A percentile compares a stretch with the other conserved stretches of the same genome.
These are phyloP conservation scores for Orthosia incerta DNA, from an alignment of 2,888 invertebrate genomes.

Conservation along the genomic window DNA sequence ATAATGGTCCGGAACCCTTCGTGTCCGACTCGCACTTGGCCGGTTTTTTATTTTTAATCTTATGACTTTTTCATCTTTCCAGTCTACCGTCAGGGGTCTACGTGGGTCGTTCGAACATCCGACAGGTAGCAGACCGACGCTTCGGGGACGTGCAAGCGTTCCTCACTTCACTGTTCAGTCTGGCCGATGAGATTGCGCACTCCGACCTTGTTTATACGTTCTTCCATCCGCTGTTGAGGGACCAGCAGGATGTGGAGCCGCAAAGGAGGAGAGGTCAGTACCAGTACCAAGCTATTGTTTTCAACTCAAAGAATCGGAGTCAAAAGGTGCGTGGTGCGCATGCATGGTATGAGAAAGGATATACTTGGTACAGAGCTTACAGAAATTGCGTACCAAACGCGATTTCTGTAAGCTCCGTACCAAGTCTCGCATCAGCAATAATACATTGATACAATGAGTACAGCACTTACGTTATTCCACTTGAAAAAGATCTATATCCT, in stretches of 20 bases:
- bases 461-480: too few species aligned
- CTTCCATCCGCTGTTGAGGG: slow-evolving; percentile 98
- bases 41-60: neutral
- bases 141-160: slow-evolving; percentile 97
- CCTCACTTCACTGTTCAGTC: slow-evolving; percentile 95
- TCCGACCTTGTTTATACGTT: slow-evolving; percentile 99
- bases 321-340: neutral
- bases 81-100: slow-evolving; percentile 92
- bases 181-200: slow-evolving; percentile 98
- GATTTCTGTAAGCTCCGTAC: neutral
- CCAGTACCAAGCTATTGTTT: neutral
- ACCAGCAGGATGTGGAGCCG: slow-evolving; percentile 97
- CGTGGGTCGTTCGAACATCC: slow-evolving; percentile 98
- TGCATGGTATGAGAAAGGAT: too few species aligned
- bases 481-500: too few species aligned
- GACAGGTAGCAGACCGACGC: slow-evolving; percentile 98
- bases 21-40: too few species aligned
- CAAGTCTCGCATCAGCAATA: neutral
- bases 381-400: too few species aligned
- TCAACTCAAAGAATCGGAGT: too few species aligned
- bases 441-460: too few species aligned
- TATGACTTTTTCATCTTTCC: slow-evolving; percentile 33
- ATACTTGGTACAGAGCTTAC: too few species aligned
- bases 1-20: too few species aligned
- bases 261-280: slow-evolving; percentile 94